phyloP scores from a whole-genome alignment of 2,888 invertebrate genomes.

The Hymenopus coronatus region DNA sequence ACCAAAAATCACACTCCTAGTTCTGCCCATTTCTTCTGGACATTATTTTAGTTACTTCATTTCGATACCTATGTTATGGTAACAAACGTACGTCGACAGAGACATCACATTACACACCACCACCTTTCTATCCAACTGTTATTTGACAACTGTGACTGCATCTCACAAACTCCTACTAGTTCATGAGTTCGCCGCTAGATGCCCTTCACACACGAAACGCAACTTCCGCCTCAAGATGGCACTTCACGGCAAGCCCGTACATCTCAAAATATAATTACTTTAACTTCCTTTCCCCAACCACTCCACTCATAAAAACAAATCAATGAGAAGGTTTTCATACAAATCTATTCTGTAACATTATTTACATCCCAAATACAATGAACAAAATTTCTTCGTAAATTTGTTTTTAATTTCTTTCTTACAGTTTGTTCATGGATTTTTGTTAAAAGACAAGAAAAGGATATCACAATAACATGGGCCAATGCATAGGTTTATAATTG shows the following conservation, averaged over 20 bases:
- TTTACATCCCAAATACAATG: not conserved
- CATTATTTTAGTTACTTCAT: conserved; percentile 9
- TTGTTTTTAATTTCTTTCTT: conserved; percentile 6
- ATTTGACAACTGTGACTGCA: not conserved
- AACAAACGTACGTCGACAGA: not conserved
- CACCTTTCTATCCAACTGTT: not conserved
- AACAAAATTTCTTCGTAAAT: not conserved
- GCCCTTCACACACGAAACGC: not conserved
- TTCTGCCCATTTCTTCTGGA: conserved; percentile 18
- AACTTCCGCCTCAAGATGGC: not conserved
- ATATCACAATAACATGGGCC: not conserved
- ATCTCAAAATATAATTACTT: not conserved
- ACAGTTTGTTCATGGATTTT: conserved; percentile 15
- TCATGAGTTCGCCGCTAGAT: not conserved
- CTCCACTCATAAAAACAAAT: not conserved
- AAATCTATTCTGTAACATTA: not conserved
- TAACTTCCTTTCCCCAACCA: not conserved
- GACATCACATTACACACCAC: not conserved
- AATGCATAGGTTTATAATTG: not conserved
- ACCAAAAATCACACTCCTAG: not conserved
- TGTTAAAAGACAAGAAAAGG: conserved; percentile 12
- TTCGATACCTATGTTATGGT: not conserved
- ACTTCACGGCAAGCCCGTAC: not conserved
- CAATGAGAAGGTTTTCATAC: not conserved
- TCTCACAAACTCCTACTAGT: not conserved